phyloP scores from a whole-genome alignment of 2,888 invertebrate species.

The Priocnemis perturbator region DNA sequence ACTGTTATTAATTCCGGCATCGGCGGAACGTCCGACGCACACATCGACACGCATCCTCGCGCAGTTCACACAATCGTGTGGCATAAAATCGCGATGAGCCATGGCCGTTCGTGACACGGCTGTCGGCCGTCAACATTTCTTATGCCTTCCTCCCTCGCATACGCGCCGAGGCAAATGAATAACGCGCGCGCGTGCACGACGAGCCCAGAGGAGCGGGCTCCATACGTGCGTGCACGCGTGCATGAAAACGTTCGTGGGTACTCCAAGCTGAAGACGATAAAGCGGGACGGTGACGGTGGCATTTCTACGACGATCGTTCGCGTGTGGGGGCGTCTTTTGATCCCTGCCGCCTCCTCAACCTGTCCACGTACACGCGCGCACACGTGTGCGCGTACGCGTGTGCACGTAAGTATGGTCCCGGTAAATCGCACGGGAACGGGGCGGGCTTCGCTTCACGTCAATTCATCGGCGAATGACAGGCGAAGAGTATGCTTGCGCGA shows the following conservation, averaged over 20 bases:
- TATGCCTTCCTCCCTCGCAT: slow-evolving; percentile 21
- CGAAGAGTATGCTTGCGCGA: no score
- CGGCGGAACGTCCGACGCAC: not conserved
- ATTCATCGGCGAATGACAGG: no score
- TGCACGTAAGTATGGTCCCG: slow-evolving; percentile 20
- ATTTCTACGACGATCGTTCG: slow-evolving; percentile 46
- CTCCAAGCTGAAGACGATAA: slow-evolving; percentile 34
- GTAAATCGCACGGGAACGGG: not conserved
- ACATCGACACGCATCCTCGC: not conserved
- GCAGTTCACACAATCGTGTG: not conserved
- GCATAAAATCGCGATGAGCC: not conserved
- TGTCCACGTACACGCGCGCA: not conserved
- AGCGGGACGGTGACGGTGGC: slow-evolving; percentile 53
- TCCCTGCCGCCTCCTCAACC: slow-evolving; percentile 47
- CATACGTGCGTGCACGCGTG: slow-evolving; percentile 16
- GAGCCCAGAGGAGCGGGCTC: slow-evolving; percentile 22
- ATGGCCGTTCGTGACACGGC: no score
- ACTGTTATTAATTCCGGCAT: no score
- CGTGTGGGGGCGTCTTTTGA: slow-evolving; percentile 57
- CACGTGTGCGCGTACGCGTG: slow-evolving; percentile 8
- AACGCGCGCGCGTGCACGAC: slow-evolving; percentile 20
- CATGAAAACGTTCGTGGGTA: slow-evolving; percentile 24
- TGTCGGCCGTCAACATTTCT: no score
- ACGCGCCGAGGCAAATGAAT: slow-evolving; percentile 35
- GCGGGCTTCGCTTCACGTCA: no score